A percentile compares a stretch with the other conserved stretches of the same genome.
phyloP scores from a whole-genome alignment of 2,113 vertebrate species.

The Cyphomyrus discorhynchus region DNA sequence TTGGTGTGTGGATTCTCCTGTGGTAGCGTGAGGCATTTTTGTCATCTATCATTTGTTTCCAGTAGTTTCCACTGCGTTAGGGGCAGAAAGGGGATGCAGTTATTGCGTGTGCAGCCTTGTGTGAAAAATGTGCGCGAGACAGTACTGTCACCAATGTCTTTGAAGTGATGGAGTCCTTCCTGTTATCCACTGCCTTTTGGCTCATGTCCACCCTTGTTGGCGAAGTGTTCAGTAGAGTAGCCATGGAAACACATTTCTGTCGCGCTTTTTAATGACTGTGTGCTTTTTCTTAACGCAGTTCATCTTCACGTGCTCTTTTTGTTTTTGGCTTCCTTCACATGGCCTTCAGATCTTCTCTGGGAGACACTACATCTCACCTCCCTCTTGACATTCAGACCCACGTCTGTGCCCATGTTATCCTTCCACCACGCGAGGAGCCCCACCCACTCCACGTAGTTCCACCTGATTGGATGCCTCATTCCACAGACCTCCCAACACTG shows the following conservation, averaged over 20 bases:
- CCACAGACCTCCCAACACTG: neutral
- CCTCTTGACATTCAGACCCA: neutral
- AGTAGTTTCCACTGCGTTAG: neutral
- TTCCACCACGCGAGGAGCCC: neutral
- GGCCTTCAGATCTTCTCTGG: neutral
- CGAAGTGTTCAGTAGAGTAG: neutral
- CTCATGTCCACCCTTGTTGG: neutral
- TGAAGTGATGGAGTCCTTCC: neutral
- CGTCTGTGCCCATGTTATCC: neutral
- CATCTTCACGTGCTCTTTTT: neutral
- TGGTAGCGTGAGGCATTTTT: neutral
- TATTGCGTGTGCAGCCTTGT: neutral
- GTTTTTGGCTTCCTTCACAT: neutral
- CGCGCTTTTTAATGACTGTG: neutral
- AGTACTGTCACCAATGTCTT: neutral
- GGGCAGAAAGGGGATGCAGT: neutral
- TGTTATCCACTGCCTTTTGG: neutral
- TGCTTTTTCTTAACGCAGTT: neutral
- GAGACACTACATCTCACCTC: neutral
- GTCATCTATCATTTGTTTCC: neutral
- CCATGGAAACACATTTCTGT: conserved; percentile 8
- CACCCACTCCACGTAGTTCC: neutral
- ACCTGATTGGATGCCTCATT: neutral
- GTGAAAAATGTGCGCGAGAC: neutral
- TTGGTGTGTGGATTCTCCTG: neutral